Conservation (phyloP, 2,888 invertebrate species). For the Gortyna flavago region DNA sequence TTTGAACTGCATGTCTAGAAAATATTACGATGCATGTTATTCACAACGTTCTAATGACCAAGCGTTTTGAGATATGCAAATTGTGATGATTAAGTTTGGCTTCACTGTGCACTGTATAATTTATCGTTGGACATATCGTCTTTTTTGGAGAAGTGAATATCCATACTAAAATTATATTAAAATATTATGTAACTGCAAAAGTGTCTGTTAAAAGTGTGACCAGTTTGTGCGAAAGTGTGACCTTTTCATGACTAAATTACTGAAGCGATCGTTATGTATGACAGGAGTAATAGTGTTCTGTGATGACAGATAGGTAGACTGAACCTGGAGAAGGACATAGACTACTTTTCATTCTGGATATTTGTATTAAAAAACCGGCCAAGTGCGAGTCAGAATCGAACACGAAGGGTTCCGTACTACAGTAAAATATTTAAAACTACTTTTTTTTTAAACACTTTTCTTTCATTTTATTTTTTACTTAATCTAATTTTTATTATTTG, state of each 20-base stretch:
- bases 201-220: no score
- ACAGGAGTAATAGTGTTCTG: no score
- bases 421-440: background rate
- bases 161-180: background rate
- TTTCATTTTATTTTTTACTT: no score
- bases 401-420: background rate
- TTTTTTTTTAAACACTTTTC: no score
- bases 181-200: background rate
- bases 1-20: conserved; percentile 1
- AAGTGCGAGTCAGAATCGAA: background rate
- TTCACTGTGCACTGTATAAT: background rate
- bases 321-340: background rate
- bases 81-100: background rate
- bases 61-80: conserved; percentile 5
- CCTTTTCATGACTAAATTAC: background rate
- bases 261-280: background rate
- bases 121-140: no score
- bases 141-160: background rate
- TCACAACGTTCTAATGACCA: conserved; percentile 13
- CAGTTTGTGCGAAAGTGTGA: background rate
- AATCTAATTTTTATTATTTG: no score
- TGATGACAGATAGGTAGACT: background rate
- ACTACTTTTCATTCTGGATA: background rate
- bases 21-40: background rate
- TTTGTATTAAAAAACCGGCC: background rate